Conservation (phyloP, 2,113 vertebrate species). For the Okapia johnstoni region DNA sequence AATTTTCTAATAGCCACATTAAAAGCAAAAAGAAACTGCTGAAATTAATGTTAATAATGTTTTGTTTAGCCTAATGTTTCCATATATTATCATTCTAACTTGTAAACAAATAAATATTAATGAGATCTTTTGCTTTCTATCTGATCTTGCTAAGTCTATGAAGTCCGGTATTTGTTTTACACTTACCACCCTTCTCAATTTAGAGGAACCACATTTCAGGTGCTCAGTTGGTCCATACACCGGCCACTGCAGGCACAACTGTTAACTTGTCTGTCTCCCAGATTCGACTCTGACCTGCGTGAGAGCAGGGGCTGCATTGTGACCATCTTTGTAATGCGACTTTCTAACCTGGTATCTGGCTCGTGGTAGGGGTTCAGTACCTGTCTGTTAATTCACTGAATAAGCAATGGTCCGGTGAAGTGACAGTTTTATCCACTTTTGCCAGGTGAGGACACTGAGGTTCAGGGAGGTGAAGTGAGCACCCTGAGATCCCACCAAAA, state of each 20-base stretch:
- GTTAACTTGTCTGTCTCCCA: not conserved
- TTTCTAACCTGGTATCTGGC: not conserved
- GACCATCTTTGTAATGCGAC: not conserved
- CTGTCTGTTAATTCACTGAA: not conserved
- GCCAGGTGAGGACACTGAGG: not conserved
- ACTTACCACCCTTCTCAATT: not conserved
- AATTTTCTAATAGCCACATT: not conserved
- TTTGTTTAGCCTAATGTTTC: not conserved
- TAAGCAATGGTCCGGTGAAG: not conserved
- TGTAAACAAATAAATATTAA: not conserved
- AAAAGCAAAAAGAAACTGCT: not conserved
- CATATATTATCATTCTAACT: not conserved
- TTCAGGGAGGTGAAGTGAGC: not conserved
- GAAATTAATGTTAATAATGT: not conserved
- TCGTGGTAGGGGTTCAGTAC: not conserved
- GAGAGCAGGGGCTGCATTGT: not conserved
- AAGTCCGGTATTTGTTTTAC: not conserved
- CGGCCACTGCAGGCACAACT: not conserved
- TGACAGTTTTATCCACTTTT: not conserved
- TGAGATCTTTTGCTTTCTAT: not conserved
- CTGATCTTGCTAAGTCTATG: not conserved
- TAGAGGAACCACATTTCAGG: not conserved
- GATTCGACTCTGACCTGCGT: not conserved
- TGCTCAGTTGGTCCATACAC: accelerated
- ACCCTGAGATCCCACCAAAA: not conserved